Percentiles rank a stretch among this genome's conserved stretches.
Conservation (phyloP, 2,888 invertebrate species). For the Belgica antarctica region DNA sequence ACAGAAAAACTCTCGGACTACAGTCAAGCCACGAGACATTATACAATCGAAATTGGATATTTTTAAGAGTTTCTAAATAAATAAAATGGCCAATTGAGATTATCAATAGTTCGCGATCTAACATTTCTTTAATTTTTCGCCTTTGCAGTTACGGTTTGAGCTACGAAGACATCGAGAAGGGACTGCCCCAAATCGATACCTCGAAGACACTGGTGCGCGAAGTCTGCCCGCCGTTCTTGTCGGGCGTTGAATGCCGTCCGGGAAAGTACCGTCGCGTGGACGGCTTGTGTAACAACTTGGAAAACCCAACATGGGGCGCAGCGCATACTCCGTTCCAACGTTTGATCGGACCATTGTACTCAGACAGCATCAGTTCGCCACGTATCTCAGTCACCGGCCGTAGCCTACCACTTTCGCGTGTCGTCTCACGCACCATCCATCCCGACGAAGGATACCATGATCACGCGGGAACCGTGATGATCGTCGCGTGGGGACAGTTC, state of each 20-base stretch:
- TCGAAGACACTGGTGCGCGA: conserved; percentile 82
- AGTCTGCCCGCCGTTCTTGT: conserved; percentile 82
- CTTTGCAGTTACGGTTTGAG: conserved; percentile 72
- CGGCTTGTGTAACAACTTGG: conserved; percentile 84
- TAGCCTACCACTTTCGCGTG: conserved; percentile 74
- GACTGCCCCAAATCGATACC: conserved; percentile 81
- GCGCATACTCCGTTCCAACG: conserved; percentile 81
- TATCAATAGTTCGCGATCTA: conserved; percentile 9
- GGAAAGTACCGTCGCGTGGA: conserved; percentile 85
- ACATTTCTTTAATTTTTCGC: conserved; percentile 13
- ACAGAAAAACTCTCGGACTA: no score
- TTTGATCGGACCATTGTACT: conserved; percentile 74
- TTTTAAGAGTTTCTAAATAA: background rate
- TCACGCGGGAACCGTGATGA: conserved; percentile 82
- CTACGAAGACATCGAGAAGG: conserved; percentile 83
- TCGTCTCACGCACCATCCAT: conserved; percentile 88
- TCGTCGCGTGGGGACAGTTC: conserved; percentile 92
- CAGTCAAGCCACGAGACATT: background rate
- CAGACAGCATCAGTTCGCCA: conserved; percentile 82
- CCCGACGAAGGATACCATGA: conserved; percentile 91
- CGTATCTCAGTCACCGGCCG: conserved; percentile 75
- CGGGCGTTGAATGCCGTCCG: conserved; percentile 82
- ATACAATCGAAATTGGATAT: conserved; percentile 6
- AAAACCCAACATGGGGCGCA: conserved; percentile 88
- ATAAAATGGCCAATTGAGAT: background rate